Percentiles rank a stretch among this genome's conserved stretches.
These are phyloP conservation scores for Sylvicola cinctus DNA, from an alignment of 2,888 invertebrate genomes.

Conservation along the genomic window DNA sequence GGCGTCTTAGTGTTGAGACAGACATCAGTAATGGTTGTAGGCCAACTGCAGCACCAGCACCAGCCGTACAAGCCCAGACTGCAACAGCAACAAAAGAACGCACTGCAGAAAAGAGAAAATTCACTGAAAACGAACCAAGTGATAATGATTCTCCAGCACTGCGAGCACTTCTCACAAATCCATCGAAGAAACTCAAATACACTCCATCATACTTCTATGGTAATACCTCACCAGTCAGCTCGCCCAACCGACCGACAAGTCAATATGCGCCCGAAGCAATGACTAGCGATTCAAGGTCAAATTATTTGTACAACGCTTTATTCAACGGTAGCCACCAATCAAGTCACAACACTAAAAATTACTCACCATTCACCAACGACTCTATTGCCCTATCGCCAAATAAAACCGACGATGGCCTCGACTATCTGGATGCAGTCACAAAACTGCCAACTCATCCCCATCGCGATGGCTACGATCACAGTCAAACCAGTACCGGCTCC, in stretches of 20 bases:
- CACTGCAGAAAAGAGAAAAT: too few relatives aligned
- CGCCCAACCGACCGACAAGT: neutral
- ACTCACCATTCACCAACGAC: constrained; percentile 6
- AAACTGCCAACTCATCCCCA: constrained; percentile 11
- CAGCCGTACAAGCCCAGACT: too few relatives aligned
- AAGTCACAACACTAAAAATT: neutral
- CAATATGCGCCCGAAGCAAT: constrained; percentile 8
- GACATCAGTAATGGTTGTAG: too few relatives aligned
- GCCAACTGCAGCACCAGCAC: too few relatives aligned
- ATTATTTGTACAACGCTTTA: constrained; percentile 19
- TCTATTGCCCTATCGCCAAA: constrained; percentile 17
- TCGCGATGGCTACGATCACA: too few relatives aligned
- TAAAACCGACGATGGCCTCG: constrained; percentile 13
- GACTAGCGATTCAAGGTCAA: constrained; percentile 21
- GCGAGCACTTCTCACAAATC: constrained; percentile 32
- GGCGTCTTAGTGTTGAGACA: too few relatives aligned
- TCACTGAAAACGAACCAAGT: too few relatives aligned
- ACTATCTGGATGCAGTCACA: constrained; percentile 18
- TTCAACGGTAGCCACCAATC: constrained; percentile 11
- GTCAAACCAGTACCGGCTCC: too few relatives aligned
- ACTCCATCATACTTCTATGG: constrained; percentile 16
- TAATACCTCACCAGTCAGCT: constrained; percentile 4
- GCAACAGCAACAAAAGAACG: too few relatives aligned
- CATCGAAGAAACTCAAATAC: constrained; percentile 18
- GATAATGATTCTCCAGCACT: constrained; percentile 25